Percentiles rank a stretch among this genome's conserved stretches.
These are phyloP conservation scores for Hylaea fasciaria DNA, from an alignment of 2,888 invertebrate species.

Conservation along the genomic window DNA sequence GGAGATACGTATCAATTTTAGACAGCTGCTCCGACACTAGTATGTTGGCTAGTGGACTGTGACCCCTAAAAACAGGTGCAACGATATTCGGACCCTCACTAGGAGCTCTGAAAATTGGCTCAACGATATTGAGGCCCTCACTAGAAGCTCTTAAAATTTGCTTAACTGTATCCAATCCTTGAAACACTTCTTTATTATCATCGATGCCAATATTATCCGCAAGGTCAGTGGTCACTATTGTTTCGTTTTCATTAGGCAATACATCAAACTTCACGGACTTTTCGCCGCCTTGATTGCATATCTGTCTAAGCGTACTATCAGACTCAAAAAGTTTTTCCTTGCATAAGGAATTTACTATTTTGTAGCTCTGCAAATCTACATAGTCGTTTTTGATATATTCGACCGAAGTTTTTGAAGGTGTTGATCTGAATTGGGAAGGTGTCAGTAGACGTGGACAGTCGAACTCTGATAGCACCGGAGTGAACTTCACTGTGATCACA, in stretches of 20 bases:
- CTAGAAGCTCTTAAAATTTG: constrained; percentile 10
- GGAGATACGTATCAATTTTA: constrained; percentile 75
- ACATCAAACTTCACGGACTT: constrained; percentile 42
- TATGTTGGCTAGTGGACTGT: constrained; percentile 70
- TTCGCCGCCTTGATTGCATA: constrained; percentile 19
- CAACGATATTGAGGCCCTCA: constrained; percentile 27
- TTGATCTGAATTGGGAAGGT: constrained; percentile 26
- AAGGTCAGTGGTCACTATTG: constrained; percentile 7
- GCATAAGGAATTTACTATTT: constrained; percentile 75
- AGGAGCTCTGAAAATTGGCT: constrained; percentile 31
- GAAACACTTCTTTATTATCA: constrained; percentile 21
- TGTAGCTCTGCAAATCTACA: constrained; percentile 78
- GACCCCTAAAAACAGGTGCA: constrained; percentile 51
- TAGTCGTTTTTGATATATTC: constrained; percentile 69
- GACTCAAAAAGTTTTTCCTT: constrained; percentile 64
- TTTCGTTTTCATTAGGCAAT: constrained; percentile 13
- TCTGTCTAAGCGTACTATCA: constrained; percentile 33
- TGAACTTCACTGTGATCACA: constrained; percentile 76
- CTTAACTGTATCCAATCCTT: constrained; percentile 24
- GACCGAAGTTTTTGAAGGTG: constrained; percentile 50
- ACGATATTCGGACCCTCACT: constrained; percentile 14
- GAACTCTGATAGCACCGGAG: constrained; percentile 71
- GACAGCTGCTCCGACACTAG: constrained; percentile 72
- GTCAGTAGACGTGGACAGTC: constrained; percentile 48
- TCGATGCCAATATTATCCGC: constrained; percentile 15